Evolutionary conservation across 1,140 invertebrate species (phyloP), one percentile per base, ranked within the genome.

Genomic region (Drosophila pallidifrons): DNA sequence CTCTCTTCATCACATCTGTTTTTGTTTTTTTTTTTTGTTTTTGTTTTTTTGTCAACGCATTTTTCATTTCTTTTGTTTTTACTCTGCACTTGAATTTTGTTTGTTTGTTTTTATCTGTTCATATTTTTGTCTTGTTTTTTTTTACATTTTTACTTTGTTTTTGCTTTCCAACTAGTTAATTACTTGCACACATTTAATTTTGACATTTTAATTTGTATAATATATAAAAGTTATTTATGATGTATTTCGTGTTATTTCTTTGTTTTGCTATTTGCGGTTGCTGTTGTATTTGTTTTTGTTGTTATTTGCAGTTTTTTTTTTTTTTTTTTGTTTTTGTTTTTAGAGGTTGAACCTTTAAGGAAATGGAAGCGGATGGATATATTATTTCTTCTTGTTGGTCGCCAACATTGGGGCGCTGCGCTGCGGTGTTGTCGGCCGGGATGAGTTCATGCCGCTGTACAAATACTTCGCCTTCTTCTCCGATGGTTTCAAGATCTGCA

Each of bases 401-500:
- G 90, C 81, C 69, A 92, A 76, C 79, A 91, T 79, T 68, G 94
- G 94, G 79, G 96, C 95, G 92, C 96, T 96, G 92, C 97, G 94
- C 81, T 98, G 98, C 76, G 98, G 98, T 87, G 98, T 98, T 73
- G 96, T 95, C 71, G 96, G 96, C 93, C 96, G 95, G 35, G 96
- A 96, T 60, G 95, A 95, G 91, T 97, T 97, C 93, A 96, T 95
- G 74, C 96, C 96, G 79, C 95, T 95, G 93, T 99, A 99, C 93
- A 99, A 98, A 93, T 99, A 99, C 93, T 99, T 99, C 35, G 98
- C 98, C 94, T 99, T 99, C 94, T 99, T 99, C 93, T 99, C 99
- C 47, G 98, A 99, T 82, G 99, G 99, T 94, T 99, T 99, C 91
- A 99, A 93, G 87, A 99, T 99, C 98, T 99, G 91, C 90, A 94